phyloP scores from a whole-genome alignment of 1,140 invertebrate species.

The Drosophila repleta region DNA sequence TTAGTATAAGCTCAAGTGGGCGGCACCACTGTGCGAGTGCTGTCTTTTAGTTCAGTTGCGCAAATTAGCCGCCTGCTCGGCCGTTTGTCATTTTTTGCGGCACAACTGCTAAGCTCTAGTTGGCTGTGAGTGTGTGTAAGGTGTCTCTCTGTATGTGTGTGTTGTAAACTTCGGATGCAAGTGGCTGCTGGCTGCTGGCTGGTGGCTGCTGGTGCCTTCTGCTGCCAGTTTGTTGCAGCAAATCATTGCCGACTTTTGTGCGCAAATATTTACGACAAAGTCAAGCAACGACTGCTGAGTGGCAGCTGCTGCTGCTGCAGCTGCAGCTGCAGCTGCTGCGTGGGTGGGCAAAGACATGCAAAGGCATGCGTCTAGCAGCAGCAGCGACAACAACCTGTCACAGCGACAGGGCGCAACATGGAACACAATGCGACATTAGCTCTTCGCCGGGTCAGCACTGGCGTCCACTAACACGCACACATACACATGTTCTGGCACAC shows the following conservation, averaged over 20 bases:
- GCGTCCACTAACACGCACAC: not conserved
- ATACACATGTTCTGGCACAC: slow-evolving; percentile 11
- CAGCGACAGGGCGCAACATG: slow-evolving; percentile 57
- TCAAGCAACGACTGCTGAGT: slow-evolving; percentile 49
- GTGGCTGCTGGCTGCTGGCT: slow-evolving; percentile 27
- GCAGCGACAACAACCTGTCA: slow-evolving; percentile 77
- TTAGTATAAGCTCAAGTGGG: slow-evolving; percentile 10
- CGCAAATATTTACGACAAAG: slow-evolving; percentile 76
- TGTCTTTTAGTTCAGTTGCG: slow-evolving; percentile 50
- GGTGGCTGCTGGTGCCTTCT: slow-evolving; percentile 23
- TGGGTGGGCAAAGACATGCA: slow-evolving; percentile 57
- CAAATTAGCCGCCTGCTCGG: slow-evolving; percentile 65
- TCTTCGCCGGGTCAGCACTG: slow-evolving; percentile 45
- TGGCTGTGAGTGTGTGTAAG: slow-evolving; percentile 8
- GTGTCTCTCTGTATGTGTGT: not conserved
- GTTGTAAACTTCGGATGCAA: slow-evolving; percentile 27
- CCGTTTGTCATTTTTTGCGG: slow-evolving; percentile 47
- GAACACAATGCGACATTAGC: slow-evolving; percentile 69
- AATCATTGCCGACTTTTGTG: slow-evolving; percentile 81
- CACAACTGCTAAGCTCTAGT: slow-evolving; percentile 30
- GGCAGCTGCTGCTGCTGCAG: slow-evolving; percentile 55
- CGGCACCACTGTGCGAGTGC: slow-evolving; percentile 44
- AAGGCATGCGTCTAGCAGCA: slow-evolving; percentile 69
- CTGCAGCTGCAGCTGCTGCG: slow-evolving; percentile 1
- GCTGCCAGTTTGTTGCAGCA: slow-evolving; percentile 59